phyloP scores from a whole-genome alignment of 2,888 invertebrate genomes.

The Ennomos quercinarius region DNA sequence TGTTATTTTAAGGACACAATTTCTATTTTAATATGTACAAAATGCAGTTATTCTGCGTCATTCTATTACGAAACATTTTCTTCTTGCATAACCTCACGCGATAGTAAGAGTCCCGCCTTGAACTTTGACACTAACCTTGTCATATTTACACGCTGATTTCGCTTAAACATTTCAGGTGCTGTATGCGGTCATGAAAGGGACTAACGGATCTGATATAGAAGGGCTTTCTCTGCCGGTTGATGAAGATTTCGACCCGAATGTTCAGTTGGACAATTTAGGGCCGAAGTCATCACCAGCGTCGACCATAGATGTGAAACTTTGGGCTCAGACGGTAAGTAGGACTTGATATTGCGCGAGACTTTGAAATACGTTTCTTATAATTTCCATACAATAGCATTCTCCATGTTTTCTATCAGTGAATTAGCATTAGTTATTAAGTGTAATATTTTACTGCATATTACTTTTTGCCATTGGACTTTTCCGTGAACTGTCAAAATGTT shows the following conservation, averaged over 20 bases:
- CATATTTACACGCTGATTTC: slow-evolving; percentile 19
- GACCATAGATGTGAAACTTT: slow-evolving; percentile 79
- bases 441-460: too few relatives aligned
- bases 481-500: too few relatives aligned
- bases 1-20: too few relatives aligned
- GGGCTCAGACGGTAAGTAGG: slow-evolving; percentile 78
- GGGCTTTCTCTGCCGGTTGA: slow-evolving; percentile 83
- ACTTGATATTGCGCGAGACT: neutral
- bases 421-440: too few relatives aligned
- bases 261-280: slow-evolving; percentile 88
- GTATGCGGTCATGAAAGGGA: slow-evolving; percentile 86
- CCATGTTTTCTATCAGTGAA: neutral
- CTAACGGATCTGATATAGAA: slow-evolving; percentile 79
- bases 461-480: too few relatives aligned
- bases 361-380: slow-evolving; percentile 1
- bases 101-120: slow-evolving; percentile 18
- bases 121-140: slow-evolving; percentile 21
- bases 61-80: slow-evolving; percentile 14
- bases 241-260: slow-evolving; percentile 90
- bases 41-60: slow-evolving; percentile 15
- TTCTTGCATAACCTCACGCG: slow-evolving; percentile 17
- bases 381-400: slow-evolving; percentile 18
- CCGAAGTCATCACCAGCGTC: slow-evolving; percentile 76
- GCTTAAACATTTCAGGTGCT: slow-evolving; percentile 75
- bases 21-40: neutral